Conservation (phyloP, 2,113 vertebrate genomes). For the Tiliqua scincoides region DNA sequence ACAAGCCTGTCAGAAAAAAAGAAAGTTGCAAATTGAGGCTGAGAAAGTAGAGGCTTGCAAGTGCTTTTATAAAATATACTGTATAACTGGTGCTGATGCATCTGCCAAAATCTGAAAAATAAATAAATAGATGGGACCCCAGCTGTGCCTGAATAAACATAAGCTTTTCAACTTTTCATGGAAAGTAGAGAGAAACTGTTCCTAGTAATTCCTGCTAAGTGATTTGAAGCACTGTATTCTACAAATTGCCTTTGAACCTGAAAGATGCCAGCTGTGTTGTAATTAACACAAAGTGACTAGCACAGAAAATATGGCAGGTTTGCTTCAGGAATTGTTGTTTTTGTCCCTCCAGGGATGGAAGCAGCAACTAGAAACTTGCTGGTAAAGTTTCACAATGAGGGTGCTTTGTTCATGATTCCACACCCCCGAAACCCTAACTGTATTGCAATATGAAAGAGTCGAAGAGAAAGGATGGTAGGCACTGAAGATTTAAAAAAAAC, state of each 20-base stretch:
- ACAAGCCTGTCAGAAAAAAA: background rate
- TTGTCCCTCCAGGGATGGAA: background rate
- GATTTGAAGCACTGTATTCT: background rate
- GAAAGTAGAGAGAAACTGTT: constrained; percentile 16
- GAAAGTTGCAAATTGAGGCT: background rate
- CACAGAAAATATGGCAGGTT: constrained; percentile 41
- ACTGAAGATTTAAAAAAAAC: constrained; percentile 12
- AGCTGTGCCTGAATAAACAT: background rate
- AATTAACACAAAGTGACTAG: constrained; percentile 44
- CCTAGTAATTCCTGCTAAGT: fast-evolving
- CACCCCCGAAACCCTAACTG: background rate
- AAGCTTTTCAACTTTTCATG: background rate
- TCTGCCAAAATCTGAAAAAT: constrained; percentile 9
- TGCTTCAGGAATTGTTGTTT: constrained; percentile 36
- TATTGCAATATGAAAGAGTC: background rate
- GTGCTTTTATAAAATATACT: background rate
- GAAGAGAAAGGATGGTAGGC: background rate
- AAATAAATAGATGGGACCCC: background rate
- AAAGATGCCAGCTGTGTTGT: constrained; percentile 29
- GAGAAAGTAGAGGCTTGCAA: background rate
- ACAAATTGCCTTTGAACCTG: background rate
- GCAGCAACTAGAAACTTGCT: background rate
- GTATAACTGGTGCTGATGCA: background rate
- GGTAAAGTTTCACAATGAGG: background rate
- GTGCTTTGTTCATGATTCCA: constrained; percentile 1